Evolutionary conservation across 2,888 invertebrate genomes (phyloP).

Genomic region (Yponomeuta plumbellus): DNA sequence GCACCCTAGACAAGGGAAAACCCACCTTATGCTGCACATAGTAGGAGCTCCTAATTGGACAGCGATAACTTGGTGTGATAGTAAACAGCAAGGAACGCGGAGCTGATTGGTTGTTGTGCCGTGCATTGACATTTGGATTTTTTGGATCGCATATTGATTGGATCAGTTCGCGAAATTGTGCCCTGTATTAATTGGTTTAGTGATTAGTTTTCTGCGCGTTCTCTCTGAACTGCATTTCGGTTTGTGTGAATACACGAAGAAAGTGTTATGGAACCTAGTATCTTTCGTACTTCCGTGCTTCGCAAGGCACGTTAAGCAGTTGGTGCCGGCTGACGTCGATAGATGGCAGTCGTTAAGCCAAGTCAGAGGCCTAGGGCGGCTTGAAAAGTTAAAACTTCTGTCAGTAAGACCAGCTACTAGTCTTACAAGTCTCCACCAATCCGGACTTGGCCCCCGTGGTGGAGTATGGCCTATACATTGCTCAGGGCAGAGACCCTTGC

Average conservation of each 20-base stretch:
- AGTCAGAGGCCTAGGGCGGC: too few species aligned
- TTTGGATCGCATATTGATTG: conserved; percentile 29
- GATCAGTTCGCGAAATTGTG: background rate
- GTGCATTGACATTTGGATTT: conserved; percentile 59
- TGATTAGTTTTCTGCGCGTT: background rate
- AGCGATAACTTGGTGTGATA: conserved; percentile 27
- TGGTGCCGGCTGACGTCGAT: too few species aligned
- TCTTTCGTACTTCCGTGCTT: too few species aligned
- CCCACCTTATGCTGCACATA: conserved; percentile 39
- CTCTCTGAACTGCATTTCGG: background rate
- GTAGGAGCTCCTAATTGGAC: conserved; percentile 31
- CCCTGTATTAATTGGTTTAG: background rate
- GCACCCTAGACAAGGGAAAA: conserved; percentile 42
- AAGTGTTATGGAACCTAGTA: background rate
- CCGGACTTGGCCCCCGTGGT: too few species aligned
- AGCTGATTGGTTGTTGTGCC: conserved; percentile 40
- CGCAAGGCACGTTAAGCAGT: too few species aligned
- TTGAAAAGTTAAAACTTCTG: too few species aligned
- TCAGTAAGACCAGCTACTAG: too few species aligned
- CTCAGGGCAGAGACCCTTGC: too few species aligned
- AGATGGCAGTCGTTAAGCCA: too few species aligned
- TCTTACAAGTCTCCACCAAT: too few species aligned
- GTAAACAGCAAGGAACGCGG: conserved; percentile 51
- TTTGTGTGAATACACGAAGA: background rate
- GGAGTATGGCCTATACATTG: too few species aligned